Evolutionary conservation across 2,888 invertebrate genomes (phyloP), one percentile per base, ranked within the genome.

Genomic region (Ceriagrion tenellum): DNA sequence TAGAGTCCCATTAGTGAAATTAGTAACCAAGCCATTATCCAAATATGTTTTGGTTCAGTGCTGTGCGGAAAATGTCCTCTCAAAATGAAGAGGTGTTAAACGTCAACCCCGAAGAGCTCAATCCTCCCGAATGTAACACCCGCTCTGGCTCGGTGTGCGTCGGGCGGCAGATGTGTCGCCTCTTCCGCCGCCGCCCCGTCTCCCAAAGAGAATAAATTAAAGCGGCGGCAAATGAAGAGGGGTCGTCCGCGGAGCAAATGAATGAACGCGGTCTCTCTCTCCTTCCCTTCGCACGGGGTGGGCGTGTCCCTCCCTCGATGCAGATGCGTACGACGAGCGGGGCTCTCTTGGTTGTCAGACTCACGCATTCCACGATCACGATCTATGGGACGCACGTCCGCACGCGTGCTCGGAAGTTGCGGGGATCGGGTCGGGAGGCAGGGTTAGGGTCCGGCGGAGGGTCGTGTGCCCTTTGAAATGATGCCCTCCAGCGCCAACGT

Each of bases 141-240:
- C 81, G 30, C 16, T 35, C 81, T 1, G 30, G 26, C 81, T 16
- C 81, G 13, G 59, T 35, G 10, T 1, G 35, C 26, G 81, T n/a
- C 30, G 81, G n/a, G 30, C 35, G 81, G 81, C 81, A 81, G 81
- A 81, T 81, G 81, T 10, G 81, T 81, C 35, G 35, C 35, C 69
- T 23, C 69, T n/a, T 23, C 26, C 69, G 4, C n/a, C 74, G 20
- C 23, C 56, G 69, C 69, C n/a, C 6, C n/a, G n/a, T n/a, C 30
- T 35, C 81, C 81, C 81, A 23, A 20, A 26, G 69, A 26, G 81
- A 81, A 81, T 81, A 81, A 81, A 81, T 81, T 81, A 35, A 81
- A 81, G 81, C 81, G 35, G 16, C 69, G 81, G 81, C 81, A 69
- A 18, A 81, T 81, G 81, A 81, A 81, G n/a, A n/a, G 81, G 81